Conservation (phyloP, 2,888 invertebrate species). For the Agrochola lota region DNA sequence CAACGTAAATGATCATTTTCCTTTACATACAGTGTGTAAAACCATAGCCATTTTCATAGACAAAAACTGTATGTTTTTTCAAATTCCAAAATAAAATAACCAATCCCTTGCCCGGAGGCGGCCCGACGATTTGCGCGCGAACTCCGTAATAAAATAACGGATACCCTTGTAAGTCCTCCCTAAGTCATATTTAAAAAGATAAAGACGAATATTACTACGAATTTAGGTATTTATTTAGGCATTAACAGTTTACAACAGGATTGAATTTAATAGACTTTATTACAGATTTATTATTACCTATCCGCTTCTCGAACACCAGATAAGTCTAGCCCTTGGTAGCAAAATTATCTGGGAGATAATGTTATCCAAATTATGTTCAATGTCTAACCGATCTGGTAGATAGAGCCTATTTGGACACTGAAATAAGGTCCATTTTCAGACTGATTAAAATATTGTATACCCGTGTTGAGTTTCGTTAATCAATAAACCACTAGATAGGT, state of each 20-base stretch:
- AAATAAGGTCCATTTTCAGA: background rate
- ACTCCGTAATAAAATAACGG: constrained; percentile 35
- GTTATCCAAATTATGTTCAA: background rate
- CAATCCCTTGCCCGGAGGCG: constrained; percentile 21
- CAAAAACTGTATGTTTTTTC: background rate
- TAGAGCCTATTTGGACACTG: background rate
- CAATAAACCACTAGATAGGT: background rate
- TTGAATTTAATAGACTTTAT: background rate
- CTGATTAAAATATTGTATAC: background rate
- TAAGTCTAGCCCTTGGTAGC: background rate
- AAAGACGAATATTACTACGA: constrained; percentile 10
- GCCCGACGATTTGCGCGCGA: constrained; percentile 27
- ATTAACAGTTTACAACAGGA: background rate
- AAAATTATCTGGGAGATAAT: background rate
- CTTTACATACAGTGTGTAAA: background rate
- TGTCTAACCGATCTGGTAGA: background rate
- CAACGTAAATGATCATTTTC: background rate
- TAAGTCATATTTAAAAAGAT: constrained; percentile 41
- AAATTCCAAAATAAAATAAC: constrained; percentile 12
- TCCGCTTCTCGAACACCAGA: background rate
- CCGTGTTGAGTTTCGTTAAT: background rate
- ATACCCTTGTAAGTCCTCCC: constrained; percentile 41
- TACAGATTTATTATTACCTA: background rate
- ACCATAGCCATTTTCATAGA: background rate
- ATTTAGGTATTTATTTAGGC: constrained; percentile 12